phyloP scores from a whole-genome alignment of 2,797 vertebrate species.

The Anas bernieri region DNA sequence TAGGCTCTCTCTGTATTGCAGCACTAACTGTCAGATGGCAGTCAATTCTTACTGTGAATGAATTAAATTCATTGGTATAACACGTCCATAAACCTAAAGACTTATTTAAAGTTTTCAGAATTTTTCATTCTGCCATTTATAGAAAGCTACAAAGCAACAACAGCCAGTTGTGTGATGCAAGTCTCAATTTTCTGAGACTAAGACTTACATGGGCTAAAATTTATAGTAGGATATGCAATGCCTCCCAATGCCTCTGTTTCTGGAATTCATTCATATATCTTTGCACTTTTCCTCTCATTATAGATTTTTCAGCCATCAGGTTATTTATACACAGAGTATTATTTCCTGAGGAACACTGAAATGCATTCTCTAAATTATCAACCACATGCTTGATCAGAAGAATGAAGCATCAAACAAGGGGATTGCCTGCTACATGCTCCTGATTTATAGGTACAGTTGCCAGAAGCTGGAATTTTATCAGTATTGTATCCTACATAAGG shows the following conservation, averaged over 20 bases:
- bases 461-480: constrained; percentile 15
- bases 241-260: background rate
- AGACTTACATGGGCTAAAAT: background rate
- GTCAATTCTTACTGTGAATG: constrained; percentile 1
- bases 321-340: background rate
- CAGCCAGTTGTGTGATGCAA: background rate
- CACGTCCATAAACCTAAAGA: background rate
- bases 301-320: background rate
- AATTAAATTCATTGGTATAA: background rate
- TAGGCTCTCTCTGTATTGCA: background rate
- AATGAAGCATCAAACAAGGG: background rate
- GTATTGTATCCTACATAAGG: background rate
- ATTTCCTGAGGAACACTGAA: background rate
- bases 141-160: constrained; percentile 3
- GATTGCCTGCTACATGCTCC: background rate
- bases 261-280: background rate
- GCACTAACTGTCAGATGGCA: background rate
- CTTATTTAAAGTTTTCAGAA: background rate
- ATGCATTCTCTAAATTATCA: background rate
- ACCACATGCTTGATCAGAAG: background rate
- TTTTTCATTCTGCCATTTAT: constrained; percentile 8
- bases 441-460: background rate
- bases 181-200: background rate
- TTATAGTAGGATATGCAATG: background rate
- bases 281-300: background rate